Evolutionary conservation across 2,113 vertebrate species (phyloP).

Genomic region (Castor canadensis): DNA sequence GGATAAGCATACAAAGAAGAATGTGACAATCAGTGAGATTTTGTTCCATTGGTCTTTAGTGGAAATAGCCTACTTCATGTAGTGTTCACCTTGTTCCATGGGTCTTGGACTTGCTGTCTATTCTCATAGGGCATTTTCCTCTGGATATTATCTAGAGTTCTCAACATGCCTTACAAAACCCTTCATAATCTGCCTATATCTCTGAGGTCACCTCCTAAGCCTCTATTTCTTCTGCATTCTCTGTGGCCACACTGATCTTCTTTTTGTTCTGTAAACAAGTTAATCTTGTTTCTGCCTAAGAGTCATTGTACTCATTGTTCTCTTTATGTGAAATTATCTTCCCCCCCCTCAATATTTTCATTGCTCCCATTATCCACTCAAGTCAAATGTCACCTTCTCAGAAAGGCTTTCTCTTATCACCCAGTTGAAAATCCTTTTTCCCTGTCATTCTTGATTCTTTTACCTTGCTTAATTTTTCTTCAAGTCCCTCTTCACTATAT

Average conservation of each 20-base stretch:
- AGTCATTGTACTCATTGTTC: background rate
- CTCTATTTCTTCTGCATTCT: conserved; percentile 10
- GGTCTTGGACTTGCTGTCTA: background rate
- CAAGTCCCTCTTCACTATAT: background rate
- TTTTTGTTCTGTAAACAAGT: conserved; percentile 42
- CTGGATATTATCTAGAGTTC: background rate
- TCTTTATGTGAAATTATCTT: conserved; percentile 28
- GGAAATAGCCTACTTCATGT: background rate
- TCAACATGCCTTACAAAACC: background rate
- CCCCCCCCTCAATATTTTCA: background rate
- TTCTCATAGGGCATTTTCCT: background rate
- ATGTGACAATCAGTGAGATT: background rate
- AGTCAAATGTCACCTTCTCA: background rate
- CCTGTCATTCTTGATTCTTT: conserved; percentile 14
- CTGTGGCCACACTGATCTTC: background rate
- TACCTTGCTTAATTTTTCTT: conserved; percentile 20
- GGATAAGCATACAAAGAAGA: background rate
- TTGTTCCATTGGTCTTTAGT: background rate
- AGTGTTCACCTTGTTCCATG: background rate
- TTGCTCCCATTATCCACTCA: background rate
- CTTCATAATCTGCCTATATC: background rate
- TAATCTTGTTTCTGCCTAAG: conserved; percentile 29
- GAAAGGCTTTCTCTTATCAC: background rate
- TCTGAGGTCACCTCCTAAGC: background rate
- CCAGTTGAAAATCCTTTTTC: background rate